These are phyloP conservation scores for Formica exsecta DNA, from an alignment of 1,140 invertebrate species.

Conservation along the genomic window DNA sequence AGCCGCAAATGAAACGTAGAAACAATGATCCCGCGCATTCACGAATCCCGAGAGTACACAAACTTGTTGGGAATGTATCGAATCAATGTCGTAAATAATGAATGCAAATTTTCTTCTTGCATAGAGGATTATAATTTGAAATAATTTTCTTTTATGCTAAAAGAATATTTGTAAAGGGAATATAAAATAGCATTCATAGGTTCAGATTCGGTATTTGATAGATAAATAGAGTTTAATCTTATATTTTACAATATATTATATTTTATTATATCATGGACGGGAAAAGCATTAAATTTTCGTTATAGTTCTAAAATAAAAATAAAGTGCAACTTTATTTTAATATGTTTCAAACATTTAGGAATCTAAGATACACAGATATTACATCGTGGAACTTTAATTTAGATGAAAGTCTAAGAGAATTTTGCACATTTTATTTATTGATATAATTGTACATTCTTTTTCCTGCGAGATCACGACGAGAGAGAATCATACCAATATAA, in stretches of 20 bases:
- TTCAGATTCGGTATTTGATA: not conserved
- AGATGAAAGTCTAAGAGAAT: not conserved
- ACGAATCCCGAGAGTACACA: slow-evolving; percentile 10
- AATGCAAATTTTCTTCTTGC: not conserved
- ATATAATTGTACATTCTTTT: not conserved
- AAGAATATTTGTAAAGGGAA: not conserved
- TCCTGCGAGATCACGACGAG: not conserved
- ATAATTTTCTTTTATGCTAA: not conserved
- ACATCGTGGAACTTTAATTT: not conserved
- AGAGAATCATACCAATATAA: slow-evolving; percentile 21
- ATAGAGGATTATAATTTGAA: not conserved
- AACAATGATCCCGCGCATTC: slow-evolving; percentile 34
- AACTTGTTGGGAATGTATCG: not conserved
- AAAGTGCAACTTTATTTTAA: not conserved
- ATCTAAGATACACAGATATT: not conserved
- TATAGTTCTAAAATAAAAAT: not conserved
- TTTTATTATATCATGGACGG: not conserved
- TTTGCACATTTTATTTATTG: not conserved
- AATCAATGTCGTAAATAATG: slow-evolving; percentile 10
- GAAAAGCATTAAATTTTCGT: not conserved
- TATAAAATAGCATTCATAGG: not conserved
- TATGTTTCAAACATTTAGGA: not conserved
- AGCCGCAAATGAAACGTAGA: slow-evolving; percentile 51
- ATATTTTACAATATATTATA: slow-evolving; percentile 7
- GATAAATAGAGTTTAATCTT: not conserved